Base-by-base conservation (phyloP, 2,888 invertebrate species). In the Atrina japonica region DNA sequence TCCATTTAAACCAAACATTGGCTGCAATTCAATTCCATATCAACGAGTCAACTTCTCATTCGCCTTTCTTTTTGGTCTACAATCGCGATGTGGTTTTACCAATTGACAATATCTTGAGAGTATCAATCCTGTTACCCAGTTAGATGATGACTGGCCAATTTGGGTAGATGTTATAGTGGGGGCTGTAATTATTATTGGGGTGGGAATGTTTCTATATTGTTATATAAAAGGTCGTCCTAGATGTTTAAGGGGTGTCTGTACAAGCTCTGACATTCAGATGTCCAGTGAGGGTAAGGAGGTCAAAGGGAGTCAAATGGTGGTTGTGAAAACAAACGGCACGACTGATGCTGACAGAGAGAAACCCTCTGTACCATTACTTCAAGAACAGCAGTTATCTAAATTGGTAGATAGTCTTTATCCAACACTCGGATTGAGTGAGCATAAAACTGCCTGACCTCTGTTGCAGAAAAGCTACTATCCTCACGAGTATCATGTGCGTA, bases 1-100 rank as follows among this genome's bases (percentile, higher is more conserved):
- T n/a, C n/a, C n/a, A n/a, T n/a, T n/a, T n/a, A n/a, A 55, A 55
- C 27, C 27, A 55, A 55, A 55, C 55, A 25, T 55, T 55, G 27
- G 30, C 55, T 29, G 55, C 55, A 6, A 55, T 55, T n/a, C n/a
- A n/a, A n/a, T n/a, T n/a, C n/a, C n/a, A n/a, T n/a, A n/a, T 29
- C 2, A 55, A 55, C 18, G 55, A 55, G n/a, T 55, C 30, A 11
- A 29, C 30, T 27, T n/a, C 9, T 21, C 27, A 25, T 55, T 55
- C 55, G 14, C 30, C 30, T 25, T 27, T 55, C 55, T 55, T 30
- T 55, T 29, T 55, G 5, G n/a, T 55, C 7, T 55, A 55, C 30
- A 55, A 55, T 30, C 21, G 55, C 7, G 55, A 55, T 16, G 30
- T 30, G 6, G 27, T 55, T 55, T 14, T 30, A 30, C 55, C 55